Percentiles rank a stretch among this genome's conserved stretches.
Evolutionary conservation across 2,888 invertebrate genomes (phyloP).

Genomic region (Phania funesta): DNA sequence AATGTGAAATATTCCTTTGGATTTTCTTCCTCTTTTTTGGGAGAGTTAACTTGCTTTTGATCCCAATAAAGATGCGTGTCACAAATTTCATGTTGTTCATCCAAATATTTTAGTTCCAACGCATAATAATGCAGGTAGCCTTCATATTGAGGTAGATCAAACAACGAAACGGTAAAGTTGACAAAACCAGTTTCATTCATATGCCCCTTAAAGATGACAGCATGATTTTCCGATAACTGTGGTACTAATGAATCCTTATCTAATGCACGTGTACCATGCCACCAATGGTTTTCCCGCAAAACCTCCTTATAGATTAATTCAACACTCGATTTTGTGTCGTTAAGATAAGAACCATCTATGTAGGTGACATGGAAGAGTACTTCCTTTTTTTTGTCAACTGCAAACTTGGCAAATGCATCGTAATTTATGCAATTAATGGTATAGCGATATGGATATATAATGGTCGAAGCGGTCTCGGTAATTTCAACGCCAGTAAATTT

Average conservation of each 20-base stretch:
- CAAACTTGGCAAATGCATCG: conserved; percentile 91
- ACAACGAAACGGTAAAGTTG: conserved; percentile 84
- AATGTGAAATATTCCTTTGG: conserved; percentile 72
- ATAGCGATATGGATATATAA: conserved; percentile 89
- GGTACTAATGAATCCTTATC: conserved; percentile 52
- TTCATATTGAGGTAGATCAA: conserved; percentile 79
- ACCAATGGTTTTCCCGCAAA: conserved; percentile 66
- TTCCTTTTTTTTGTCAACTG: conserved; percentile 92
- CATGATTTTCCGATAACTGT: conserved; percentile 78
- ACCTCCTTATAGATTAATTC: conserved; percentile 74
- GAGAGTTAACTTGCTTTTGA: conserved; percentile 70
- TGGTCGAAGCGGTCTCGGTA: conserved; percentile 87
- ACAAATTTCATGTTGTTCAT: conserved; percentile 71
- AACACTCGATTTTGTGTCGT: conserved; percentile 83
- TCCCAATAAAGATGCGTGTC: conserved; percentile 70
- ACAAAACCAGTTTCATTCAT: conserved; percentile 85
- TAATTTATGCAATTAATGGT: conserved; percentile 85
- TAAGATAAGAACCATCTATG: conserved; percentile 86
- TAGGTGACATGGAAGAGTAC: conserved; percentile 87
- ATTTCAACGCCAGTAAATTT: conserved; percentile 90
- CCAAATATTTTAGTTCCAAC: conserved; percentile 71
- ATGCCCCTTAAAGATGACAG: conserved; percentile 73
- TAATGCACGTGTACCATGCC: conserved; percentile 23
- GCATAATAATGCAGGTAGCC: conserved; percentile 71
- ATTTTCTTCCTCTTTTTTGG: conserved; percentile 65